A percentile compares a stretch with the other conserved stretches of the same genome.
Conservation (phyloP, 2,797 vertebrate genomes). For the Anas georgica region DNA sequence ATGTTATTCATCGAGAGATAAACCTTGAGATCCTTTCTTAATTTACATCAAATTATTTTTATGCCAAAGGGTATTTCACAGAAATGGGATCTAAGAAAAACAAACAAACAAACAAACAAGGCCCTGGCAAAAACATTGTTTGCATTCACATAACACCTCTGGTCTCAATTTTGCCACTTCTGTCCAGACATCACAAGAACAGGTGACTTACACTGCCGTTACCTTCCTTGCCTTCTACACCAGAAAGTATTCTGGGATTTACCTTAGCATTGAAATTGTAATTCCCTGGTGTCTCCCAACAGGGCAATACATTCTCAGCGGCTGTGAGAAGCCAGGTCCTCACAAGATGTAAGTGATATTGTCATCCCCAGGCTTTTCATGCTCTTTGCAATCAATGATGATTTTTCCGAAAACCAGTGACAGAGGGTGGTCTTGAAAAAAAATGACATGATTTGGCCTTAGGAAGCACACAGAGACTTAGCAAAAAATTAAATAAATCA, state of each 20-base stretch:
- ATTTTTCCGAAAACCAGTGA: background rate
- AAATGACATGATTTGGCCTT: background rate
- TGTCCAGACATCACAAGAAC: background rate
- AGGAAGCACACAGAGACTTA: background rate
- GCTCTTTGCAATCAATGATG: background rate
- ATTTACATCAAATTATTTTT: background rate
- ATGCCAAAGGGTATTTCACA: background rate
- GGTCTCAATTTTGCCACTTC: background rate
- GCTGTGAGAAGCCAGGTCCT: background rate
- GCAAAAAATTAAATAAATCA: background rate
- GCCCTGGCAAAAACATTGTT: background rate
- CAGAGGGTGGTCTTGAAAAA: conserved; percentile 3
- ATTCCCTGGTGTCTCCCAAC: background rate
- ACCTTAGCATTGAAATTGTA: background rate
- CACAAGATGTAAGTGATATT: background rate
- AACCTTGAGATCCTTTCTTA: conserved; percentile 15
- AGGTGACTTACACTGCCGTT: background rate
- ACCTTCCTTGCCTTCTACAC: background rate
- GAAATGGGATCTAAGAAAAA: background rate
- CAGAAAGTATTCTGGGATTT: background rate
- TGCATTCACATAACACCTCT: background rate
- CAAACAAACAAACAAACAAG: no score
- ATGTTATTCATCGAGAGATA: background rate
- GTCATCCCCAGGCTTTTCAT: background rate
- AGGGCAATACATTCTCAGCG: background rate